phyloP scores from a whole-genome alignment of 2,113 vertebrate species.

The Nannobrachium achirus region DNA sequence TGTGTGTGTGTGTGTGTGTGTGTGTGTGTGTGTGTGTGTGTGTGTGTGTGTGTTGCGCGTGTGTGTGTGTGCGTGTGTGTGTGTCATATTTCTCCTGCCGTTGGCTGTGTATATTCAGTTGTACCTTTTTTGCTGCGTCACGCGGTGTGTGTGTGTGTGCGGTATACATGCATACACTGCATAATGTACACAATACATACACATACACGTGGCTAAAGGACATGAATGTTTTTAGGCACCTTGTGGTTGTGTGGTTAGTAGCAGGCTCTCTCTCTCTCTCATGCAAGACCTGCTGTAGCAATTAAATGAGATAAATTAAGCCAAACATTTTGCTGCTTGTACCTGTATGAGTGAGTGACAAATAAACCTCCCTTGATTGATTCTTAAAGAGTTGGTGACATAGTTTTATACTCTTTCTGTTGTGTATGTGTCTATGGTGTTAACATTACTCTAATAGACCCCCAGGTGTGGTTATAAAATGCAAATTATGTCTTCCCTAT shows the following conservation, averaged over 20 bases:
- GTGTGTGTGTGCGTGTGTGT: not conserved
- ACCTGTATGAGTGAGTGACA: too few relatives aligned
- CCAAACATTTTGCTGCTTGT: not conserved
- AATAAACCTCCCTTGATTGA: not conserved
- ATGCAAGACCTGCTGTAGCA: not conserved
- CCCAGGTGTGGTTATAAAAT: too few relatives aligned
- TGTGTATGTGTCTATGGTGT: too few relatives aligned
- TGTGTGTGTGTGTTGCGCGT: not conserved
- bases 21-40: not conserved
- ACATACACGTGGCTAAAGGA: not conserved
- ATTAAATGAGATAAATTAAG: not conserved
- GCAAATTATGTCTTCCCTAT: too few relatives aligned
- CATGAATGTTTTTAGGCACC: not conserved
- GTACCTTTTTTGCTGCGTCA: too few relatives aligned
- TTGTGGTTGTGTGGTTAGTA: not conserved
- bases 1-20: not conserved
- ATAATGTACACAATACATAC: not conserved
- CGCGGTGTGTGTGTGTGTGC: conserved; percentile 13
- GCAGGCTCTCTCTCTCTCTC: not conserved
- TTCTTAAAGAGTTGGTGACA: too few relatives aligned
- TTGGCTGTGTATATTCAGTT: too few relatives aligned
- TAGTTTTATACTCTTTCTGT: too few relatives aligned
- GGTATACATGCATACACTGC: too few relatives aligned
- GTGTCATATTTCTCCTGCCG: too few relatives aligned
- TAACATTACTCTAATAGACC: too few relatives aligned